Percentiles rank a stretch among this genome's conserved stretches.
These are phyloP conservation scores for Anisognathus igniventris DNA, from an alignment of 2,797 vertebrate genomes.

Conservation along the genomic window DNA sequence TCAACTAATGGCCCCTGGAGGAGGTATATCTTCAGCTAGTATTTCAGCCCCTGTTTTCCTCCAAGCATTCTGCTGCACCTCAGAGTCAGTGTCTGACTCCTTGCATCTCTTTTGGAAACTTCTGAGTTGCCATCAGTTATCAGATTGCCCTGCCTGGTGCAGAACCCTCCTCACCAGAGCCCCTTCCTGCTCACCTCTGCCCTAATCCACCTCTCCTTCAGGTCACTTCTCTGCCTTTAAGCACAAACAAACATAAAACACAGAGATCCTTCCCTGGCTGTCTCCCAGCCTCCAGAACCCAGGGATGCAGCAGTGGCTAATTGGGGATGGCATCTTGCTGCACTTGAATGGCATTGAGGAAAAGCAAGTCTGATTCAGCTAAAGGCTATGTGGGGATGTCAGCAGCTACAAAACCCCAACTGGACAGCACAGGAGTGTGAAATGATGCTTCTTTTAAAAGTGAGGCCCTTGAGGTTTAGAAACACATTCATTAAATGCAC, in stretches of 20 bases:
- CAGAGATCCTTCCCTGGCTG: fast-evolving
- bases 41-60: neutral
- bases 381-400: neutral
- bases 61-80: neutral
- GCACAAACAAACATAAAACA: neutral
- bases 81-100: neutral
- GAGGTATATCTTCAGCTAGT: neutral
- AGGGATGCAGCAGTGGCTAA: neutral
- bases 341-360: slow-evolving; percentile 2
- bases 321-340: neutral
- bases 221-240: neutral
- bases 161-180: neutral
- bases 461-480: neutral
- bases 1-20: neutral
- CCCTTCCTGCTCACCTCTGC: neutral
- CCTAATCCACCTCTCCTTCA: neutral
- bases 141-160: neutral
- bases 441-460: neutral
- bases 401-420: neutral
- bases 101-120: neutral
- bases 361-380: slow-evolving; percentile 22
- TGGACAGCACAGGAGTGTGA: neutral
- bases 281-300: neutral
- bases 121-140: neutral
- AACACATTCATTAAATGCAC: neutral